A percentile compares a stretch with the other conserved stretches of the same genome.
phyloP scores from a whole-genome alignment of 2,888 invertebrate genomes.

The Bembecia ichneumoniformis region DNA sequence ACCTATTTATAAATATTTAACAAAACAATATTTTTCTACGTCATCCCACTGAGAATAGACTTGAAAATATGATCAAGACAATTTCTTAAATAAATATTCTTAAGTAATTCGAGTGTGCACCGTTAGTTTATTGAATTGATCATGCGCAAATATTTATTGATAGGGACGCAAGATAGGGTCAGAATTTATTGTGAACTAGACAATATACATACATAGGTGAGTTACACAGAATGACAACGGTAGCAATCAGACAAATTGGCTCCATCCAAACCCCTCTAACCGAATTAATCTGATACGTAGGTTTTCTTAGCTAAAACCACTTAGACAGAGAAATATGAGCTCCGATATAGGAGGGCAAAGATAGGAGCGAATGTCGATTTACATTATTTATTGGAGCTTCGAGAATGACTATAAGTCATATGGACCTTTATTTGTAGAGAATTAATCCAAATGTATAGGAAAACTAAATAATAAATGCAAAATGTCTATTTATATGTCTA shows the following conservation, averaged over 20 bases:
- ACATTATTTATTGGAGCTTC: conserved; percentile 11
- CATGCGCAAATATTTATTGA: conserved; percentile 72
- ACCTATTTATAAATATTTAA: too few species aligned
- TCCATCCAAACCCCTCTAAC: conserved; percentile 63
- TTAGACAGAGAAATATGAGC: conserved; percentile 44
- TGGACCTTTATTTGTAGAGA: not conserved
- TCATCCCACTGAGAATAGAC: too few species aligned
- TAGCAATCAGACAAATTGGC: conserved; percentile 74
- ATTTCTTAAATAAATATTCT: conserved; percentile 30
- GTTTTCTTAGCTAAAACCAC: conserved; percentile 66
- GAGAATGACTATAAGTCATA: conserved; percentile 5
- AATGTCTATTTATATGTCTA: too few species aligned
- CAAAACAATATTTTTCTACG: too few species aligned
- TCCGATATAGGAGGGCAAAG: conserved; percentile 11
- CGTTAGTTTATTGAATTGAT: conserved; percentile 63
- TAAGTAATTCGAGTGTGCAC: conserved; percentile 40
- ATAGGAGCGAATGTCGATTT: conserved; percentile 17
- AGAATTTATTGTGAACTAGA: conserved; percentile 65
- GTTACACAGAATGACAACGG: conserved; percentile 60
- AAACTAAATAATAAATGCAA: too few species aligned
- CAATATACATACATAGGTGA: conserved; percentile 50
- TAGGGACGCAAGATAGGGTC: conserved; percentile 65
- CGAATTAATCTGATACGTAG: conserved; percentile 67
- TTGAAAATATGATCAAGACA: not conserved
- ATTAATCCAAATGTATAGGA: not conserved